These are phyloP conservation scores for Prolemur simus DNA, from an alignment of 2,113 vertebrate genomes.

Conservation along the genomic window DNA sequence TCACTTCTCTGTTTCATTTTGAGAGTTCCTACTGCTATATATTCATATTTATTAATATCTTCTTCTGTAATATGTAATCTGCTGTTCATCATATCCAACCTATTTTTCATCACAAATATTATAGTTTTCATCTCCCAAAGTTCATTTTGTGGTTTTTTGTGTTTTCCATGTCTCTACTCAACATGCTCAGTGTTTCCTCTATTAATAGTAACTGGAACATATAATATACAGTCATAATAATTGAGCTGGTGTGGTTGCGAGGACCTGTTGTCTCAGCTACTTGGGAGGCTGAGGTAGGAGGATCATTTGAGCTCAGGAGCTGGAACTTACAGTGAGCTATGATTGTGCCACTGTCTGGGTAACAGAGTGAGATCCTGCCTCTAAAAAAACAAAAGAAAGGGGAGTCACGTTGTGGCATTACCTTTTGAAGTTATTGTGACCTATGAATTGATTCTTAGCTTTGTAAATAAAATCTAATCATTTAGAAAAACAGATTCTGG, in stretches of 20 bases:
- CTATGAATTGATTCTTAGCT: not conserved
- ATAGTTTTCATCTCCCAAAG: not conserved
- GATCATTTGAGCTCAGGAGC: too few species aligned
- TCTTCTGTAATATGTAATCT: not conserved
- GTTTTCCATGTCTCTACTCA: not conserved
- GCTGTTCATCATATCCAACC: not conserved
- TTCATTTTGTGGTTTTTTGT: not conserved
- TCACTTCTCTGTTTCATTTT: not conserved
- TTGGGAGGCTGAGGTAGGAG: too few species aligned
- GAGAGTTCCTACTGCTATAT: not conserved
- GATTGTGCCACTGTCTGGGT: too few species aligned
- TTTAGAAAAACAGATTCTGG: not conserved
- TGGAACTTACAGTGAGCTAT: too few species aligned
- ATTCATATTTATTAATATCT: not conserved
- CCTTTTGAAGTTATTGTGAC: not conserved
- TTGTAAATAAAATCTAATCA: not conserved
- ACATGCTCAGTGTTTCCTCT: not conserved
- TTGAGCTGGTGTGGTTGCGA: not conserved
- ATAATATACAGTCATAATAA: not conserved
- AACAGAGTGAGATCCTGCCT: too few species aligned
- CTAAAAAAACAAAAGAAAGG: too few species aligned
- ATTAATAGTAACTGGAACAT: not conserved
- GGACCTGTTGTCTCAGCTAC: too few species aligned
- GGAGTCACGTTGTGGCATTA: not conserved
- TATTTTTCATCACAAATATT: not conserved